Base-by-base conservation (phyloP, 2,113 vertebrate genomes). In the Hyla sarda region DNA sequence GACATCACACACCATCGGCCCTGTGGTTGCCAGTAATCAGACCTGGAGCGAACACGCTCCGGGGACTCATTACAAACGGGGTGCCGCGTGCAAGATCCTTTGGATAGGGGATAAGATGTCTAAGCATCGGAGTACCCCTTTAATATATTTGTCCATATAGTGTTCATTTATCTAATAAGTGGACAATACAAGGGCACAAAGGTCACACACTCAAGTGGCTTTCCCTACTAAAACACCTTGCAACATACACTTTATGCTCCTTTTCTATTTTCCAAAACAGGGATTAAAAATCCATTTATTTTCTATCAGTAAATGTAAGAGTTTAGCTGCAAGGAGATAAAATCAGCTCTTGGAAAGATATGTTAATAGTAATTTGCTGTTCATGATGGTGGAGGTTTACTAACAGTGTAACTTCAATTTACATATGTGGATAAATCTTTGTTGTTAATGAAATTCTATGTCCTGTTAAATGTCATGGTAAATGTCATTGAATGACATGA, bases 401-500 rank as follows among this genome's bases (percentile, higher is more conserved):
- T 21, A 83, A 45, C 76, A 65, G 16, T 72, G 19, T 1, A 86
- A 84, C 0, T 74, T 88, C 41, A 1, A 87, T 85, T 79, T 88
- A 87, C 32, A 47, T 56, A 77, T 19, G 75, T 72, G 80, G 83
- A 80, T 23, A 75, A 82, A 75, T 83, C n/a, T 78, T 23, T 82
- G 21, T 34, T 87, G 14, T 19, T n/a, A 89, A 85, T 52, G 4
- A 80, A 30, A 81, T 82, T 48, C 28, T 7, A 0, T 25, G 65
- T 88, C 88, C 82, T 87, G 87, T 37, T 23, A 89, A 88, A 89
- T 87, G 30, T 77, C 82, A 85, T 87, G n/a, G 76, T 87, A 88
- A 88, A 90, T 86, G 71, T 87, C 75, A 90, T 69, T 72, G 88
- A 90, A 88, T 77, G 45, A 84, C 74, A 88, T 73, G 79, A 91